Evolutionary conservation across 2,113 vertebrate genomes (phyloP).

Genomic region (Cheirogaleus medius): DNA sequence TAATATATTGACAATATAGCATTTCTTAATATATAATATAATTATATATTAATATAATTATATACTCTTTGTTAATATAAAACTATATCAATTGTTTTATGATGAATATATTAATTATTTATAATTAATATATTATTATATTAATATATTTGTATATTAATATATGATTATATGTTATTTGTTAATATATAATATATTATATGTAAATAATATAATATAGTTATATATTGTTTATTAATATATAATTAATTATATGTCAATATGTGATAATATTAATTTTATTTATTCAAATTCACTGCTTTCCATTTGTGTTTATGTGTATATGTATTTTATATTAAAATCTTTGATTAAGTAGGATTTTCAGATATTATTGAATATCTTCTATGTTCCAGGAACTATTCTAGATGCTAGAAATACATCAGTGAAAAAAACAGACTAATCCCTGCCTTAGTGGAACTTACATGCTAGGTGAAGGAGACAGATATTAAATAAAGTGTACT

Average conservation of each 20-base stretch:
- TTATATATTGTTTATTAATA: neutral
- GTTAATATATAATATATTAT: slow-evolving; percentile 22
- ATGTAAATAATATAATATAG: slow-evolving; percentile 26
- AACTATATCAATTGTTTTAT: neutral
- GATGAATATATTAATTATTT: neutral
- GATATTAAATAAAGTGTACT: neutral
- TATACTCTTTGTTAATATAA: neutral
- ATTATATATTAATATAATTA: slow-evolving; percentile 2
- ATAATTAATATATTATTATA: neutral
- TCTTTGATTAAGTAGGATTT: slow-evolving; percentile 20
- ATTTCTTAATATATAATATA: neutral
- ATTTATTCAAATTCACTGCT: neutral
- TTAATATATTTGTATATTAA: neutral
- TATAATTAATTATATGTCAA: slow-evolving; percentile 9
- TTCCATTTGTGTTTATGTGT: slow-evolving; percentile 50
- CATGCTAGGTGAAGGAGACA: neutral
- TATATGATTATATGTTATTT: neutral
- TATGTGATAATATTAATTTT: neutral
- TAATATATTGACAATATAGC: neutral
- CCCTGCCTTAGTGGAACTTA: neutral
- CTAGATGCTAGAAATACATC: neutral
- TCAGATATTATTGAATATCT: neutral
- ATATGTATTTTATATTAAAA: slow-evolving; percentile 28
- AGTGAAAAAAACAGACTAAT: neutral
- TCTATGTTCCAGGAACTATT: neutral